Percentiles rank a stretch among this genome's conserved stretches.
These are phyloP conservation scores for Pseudocheirus occidentalis DNA, from an alignment of 2,797 vertebrate genomes.

Conservation along the genomic window DNA sequence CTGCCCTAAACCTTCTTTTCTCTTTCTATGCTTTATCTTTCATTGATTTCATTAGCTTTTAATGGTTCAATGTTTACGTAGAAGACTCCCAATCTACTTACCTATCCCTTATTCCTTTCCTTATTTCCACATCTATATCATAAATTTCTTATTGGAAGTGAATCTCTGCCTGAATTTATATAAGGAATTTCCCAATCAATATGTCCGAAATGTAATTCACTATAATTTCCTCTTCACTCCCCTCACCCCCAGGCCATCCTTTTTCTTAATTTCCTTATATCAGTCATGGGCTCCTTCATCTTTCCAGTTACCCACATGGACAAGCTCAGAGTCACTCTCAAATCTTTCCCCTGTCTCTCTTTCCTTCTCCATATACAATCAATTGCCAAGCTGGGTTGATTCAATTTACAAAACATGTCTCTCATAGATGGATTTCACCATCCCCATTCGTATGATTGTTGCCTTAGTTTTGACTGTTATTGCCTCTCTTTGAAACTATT, in stretches of 20 bases:
- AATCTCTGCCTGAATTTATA: neutral
- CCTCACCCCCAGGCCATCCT: neutral
- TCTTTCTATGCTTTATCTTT: neutral
- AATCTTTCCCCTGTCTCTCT: neutral
- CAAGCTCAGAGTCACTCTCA: neutral
- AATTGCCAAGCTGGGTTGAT: neutral
- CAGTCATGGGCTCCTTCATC: neutral
- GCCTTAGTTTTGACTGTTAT: neutral
- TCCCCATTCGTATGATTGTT: neutral
- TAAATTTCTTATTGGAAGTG: neutral
- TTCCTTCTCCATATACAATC: neutral
- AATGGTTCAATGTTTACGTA: neutral
- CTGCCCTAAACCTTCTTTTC: neutral
- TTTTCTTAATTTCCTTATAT: neutral
- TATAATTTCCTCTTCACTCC: neutral
- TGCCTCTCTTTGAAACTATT: neutral
- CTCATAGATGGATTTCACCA: neutral
- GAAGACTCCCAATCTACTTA: neutral
- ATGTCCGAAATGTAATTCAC: neutral
- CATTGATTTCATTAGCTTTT: neutral
- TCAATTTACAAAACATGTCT: neutral
- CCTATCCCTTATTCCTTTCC: neutral
- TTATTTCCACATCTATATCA: neutral
- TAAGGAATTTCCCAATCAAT: neutral
- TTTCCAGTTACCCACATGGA: neutral